Conservation (phyloP, 2,888 invertebrate species). For the Antitype chi region DNA sequence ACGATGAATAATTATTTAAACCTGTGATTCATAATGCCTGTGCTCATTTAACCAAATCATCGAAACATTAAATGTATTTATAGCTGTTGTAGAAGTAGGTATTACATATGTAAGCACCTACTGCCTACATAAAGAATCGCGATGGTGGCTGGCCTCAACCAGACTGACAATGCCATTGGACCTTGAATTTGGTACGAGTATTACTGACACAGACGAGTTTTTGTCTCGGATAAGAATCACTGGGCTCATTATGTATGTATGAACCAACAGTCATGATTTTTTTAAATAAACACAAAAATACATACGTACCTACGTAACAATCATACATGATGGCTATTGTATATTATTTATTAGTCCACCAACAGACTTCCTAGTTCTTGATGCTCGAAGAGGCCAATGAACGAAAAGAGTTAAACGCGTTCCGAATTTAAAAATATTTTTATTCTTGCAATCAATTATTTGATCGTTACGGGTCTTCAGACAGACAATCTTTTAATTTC, state of each 20-base stretch:
- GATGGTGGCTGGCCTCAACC: conserved; percentile 71
- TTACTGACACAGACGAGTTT: conserved; percentile 80
- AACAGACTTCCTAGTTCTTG: conserved; percentile 82
- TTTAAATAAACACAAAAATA: conserved; percentile 77
- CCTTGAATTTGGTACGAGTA: conserved; percentile 76
- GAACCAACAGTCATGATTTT: conserved; percentile 80
- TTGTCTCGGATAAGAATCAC: conserved; percentile 82
- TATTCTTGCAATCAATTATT: conserved; percentile 24
- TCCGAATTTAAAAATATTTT: conserved; percentile 40
- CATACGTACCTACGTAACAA: conserved; percentile 58
- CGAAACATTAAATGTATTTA: conserved; percentile 27
- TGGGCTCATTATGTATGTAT: conserved; percentile 80
- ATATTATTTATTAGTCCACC: conserved; percentile 73
- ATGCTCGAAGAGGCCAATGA: conserved; percentile 77
- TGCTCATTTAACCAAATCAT: conserved; percentile 32
- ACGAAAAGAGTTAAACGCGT: conserved; percentile 79
- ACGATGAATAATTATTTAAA: conserved; percentile 57
- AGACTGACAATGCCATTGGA: conserved; percentile 71
- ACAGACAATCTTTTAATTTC: conserved; percentile 58
- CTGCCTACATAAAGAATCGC: conserved; percentile 65
- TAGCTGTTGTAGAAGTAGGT: conserved; percentile 34
- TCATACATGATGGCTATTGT: conserved; percentile 68
- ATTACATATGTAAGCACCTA: conserved; percentile 45
- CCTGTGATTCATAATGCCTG: conserved; percentile 36
- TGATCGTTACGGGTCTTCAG: conserved; percentile 51